Percentiles rank a stretch among this genome's conserved stretches.
These are phyloP conservation scores for Cyanocitta stelleri DNA, from an alignment of 2,113 vertebrate genomes.

Conservation along the genomic window DNA sequence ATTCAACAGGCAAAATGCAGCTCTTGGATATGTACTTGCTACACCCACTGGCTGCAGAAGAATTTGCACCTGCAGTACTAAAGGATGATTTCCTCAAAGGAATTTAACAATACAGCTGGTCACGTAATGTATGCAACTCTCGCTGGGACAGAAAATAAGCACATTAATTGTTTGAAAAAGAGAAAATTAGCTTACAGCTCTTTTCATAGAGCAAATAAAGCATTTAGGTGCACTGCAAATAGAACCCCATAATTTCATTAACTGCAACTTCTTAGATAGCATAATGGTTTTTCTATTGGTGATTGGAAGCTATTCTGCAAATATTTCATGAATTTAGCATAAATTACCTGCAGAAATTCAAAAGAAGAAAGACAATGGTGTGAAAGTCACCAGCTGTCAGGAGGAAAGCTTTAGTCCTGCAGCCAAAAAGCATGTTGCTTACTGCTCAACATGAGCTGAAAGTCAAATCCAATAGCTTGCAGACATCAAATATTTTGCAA, in stretches of 20 bases:
- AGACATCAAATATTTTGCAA: slow-evolving; percentile 7
- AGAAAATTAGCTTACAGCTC: background rate
- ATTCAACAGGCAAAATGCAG: background rate
- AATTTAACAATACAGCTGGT: background rate
- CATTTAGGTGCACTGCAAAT: background rate
- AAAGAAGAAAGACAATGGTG: background rate
- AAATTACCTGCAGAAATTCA: background rate
- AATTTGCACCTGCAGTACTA: background rate
- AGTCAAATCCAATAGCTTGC: slow-evolving; percentile 2
- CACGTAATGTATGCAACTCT: rapidly evolving
- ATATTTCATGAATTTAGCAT: background rate
- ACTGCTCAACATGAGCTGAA: background rate
- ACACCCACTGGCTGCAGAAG: background rate
- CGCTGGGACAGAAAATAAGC: background rate
- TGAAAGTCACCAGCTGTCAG: background rate
- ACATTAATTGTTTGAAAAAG: background rate
- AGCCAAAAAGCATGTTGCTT: background rate
- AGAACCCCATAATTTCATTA: background rate
- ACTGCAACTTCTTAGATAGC: background rate
- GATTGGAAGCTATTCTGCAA: background rate
- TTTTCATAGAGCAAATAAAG: background rate
- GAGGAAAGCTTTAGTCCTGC: background rate
- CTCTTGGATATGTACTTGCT: rapidly evolving
- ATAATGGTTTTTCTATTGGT: background rate
- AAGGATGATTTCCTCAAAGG: background rate